phyloP scores from a whole-genome alignment of 2,888 invertebrate genomes.

The Nomada fucata region DNA sequence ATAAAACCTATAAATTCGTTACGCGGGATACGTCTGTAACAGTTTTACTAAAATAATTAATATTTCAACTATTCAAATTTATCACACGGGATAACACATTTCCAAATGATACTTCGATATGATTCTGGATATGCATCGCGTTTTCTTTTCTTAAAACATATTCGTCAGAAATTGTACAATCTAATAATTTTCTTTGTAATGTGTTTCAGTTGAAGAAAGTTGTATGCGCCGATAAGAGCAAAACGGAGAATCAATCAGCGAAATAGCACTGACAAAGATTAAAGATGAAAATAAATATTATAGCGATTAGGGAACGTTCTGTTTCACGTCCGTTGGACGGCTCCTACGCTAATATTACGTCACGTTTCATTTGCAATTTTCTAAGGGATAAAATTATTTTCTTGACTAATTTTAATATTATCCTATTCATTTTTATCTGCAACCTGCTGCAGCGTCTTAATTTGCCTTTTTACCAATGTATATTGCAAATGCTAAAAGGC shows the following conservation, averaged over 20 bases:
- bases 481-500: slow-evolving; percentile 54
- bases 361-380: slow-evolving; percentile 59
- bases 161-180: slow-evolving; percentile 11
- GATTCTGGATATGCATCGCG: neutral
- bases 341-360: slow-evolving; percentile 73
- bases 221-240: neutral
- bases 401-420: slow-evolving; percentile 57
- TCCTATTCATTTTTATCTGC: slow-evolving; percentile 44
- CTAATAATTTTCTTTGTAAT: neutral
- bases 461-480: slow-evolving; percentile 33
- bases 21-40: slow-evolving; percentile 39
- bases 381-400: slow-evolving; percentile 66
- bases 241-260: slow-evolving; percentile 43
- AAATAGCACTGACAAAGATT: slow-evolving; percentile 27
- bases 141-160: neutral
- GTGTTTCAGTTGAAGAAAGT: neutral
- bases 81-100: slow-evolving; percentile 3
- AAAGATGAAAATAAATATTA: slow-evolving; percentile 30
- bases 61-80: slow-evolving; percentile 20
- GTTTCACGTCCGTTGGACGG: slow-evolving; percentile 77
- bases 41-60: slow-evolving; percentile 16
- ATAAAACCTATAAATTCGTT: slow-evolving; percentile 29
- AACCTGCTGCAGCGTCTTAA: slow-evolving; percentile 49
- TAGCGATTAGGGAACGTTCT: slow-evolving; percentile 42
- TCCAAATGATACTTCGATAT: slow-evolving; percentile 5